A percentile compares a stretch with the other conserved stretches of the same genome.
phyloP scores from a whole-genome alignment of 2,113 vertebrate genomes.

The Leuciscus idus region DNA sequence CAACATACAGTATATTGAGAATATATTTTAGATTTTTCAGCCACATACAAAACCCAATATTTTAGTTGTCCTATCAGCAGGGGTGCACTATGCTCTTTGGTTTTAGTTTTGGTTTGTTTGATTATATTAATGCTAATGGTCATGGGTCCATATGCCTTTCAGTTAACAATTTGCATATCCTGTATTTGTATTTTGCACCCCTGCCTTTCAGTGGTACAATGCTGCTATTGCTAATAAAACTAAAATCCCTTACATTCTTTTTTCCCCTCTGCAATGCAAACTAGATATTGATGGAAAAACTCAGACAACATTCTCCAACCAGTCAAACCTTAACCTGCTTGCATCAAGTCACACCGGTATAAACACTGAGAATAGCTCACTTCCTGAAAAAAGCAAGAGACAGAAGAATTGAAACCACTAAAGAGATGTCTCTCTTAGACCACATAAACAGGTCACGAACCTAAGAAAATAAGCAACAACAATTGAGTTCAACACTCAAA shows the following conservation, averaged over 20 bases:
- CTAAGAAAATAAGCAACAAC: not conserved
- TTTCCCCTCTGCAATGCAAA: not conserved
- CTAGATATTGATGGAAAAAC: not conserved
- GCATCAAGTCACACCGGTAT: not conserved
- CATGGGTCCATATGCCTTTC: too few relatives aligned
- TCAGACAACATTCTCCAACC: not conserved
- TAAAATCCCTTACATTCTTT: not conserved
- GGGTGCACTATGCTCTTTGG: too few relatives aligned
- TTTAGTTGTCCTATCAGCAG: too few relatives aligned
- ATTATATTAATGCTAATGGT: not conserved
- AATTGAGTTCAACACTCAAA: not conserved
- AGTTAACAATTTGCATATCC: too few relatives aligned
- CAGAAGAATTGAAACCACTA: not conserved
- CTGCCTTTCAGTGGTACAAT: not conserved
- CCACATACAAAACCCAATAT: too few relatives aligned
- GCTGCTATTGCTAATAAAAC: not conserved
- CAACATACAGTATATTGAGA: too few relatives aligned
- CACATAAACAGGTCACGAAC: not conserved
- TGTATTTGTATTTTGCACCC: not conserved
- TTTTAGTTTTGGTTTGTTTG: not conserved
- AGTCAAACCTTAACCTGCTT: not conserved
- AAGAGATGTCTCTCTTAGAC: not conserved
- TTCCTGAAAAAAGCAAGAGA: not conserved
- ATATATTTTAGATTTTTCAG: too few relatives aligned
- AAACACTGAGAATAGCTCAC: slow-evolving; percentile 36